These are phyloP conservation scores for Phyllostomus hastatus DNA, from an alignment of 2,113 vertebrate genomes.

Conservation along the genomic window DNA sequence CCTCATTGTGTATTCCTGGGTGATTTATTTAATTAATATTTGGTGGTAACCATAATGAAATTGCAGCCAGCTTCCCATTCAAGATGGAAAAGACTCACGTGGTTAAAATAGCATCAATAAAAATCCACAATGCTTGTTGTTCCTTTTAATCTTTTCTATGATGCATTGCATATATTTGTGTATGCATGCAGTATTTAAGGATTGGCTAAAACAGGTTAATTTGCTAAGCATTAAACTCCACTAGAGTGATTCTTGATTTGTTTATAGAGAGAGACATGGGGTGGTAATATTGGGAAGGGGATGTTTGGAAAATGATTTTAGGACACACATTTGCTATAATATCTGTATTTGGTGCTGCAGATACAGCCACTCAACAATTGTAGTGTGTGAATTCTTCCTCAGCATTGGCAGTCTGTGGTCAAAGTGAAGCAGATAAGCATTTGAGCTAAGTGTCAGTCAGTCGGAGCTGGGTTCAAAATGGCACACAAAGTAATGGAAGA, in stretches of 20 bases:
- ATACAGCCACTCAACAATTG: background rate
- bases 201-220: background rate
- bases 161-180: background rate
- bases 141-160: background rate
- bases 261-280: background rate
- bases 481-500: background rate
- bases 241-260: slow-evolving; percentile 20
- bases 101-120: slow-evolving; percentile 20
- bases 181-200: background rate
- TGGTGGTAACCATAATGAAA: slow-evolving; percentile 52
- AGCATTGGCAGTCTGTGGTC: slow-evolving; percentile 11
- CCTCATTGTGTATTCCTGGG: background rate
- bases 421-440: background rate
- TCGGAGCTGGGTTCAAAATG: background rate
- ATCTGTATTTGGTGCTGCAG: slow-evolving; percentile 6
- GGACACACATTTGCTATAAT: background rate
- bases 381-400: background rate
- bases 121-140: background rate
- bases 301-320: slow-evolving; percentile 29
- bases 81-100: background rate
- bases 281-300: background rate
- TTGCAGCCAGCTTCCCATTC: background rate
- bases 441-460: background rate
- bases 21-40: slow-evolving; percentile 58
- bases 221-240: slow-evolving; percentile 43